Conservation (phyloP, 1,140 invertebrate genomes). For the honey bee (Apis mellifera) region DNA sequence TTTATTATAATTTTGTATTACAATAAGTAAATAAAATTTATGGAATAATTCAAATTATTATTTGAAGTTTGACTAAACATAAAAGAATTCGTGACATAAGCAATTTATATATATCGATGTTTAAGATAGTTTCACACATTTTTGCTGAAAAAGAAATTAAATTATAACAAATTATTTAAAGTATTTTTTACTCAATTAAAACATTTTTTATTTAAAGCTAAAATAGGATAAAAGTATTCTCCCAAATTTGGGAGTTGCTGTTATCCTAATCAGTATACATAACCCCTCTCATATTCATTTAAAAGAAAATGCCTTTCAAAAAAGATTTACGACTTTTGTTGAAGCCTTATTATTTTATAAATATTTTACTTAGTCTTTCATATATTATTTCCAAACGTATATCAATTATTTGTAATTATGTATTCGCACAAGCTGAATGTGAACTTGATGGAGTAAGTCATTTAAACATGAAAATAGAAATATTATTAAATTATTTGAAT, state of each 20-base stretch:
- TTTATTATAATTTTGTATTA: neutral
- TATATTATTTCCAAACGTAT: slow-evolving; percentile 90
- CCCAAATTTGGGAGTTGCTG: neutral
- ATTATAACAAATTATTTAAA: neutral
- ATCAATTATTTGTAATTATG: slow-evolving; percentile 85
- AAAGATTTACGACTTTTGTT: slow-evolving; percentile 87
- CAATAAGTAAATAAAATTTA: neutral
- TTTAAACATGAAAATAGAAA: neutral
- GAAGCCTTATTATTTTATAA: slow-evolving; percentile 94
- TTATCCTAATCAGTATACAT: neutral
- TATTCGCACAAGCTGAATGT: slow-evolving; percentile 88
- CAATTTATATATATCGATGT: slow-evolving; percentile 3
- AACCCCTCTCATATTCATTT: neutral
- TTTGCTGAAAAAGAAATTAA: neutral
- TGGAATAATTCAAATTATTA: neutral
- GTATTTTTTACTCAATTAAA: neutral
- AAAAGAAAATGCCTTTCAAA: slow-evolving; percentile 85
- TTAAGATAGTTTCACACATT: too few species aligned
- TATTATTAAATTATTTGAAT: neutral
- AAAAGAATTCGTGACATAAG: slow-evolving; percentile 1
- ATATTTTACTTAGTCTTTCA: slow-evolving; percentile 91
- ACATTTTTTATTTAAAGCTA: neutral
- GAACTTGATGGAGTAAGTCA: slow-evolving; percentile 89
- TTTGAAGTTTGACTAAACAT: neutral
- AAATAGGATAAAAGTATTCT: neutral